Base-by-base conservation (phyloP, 2,888 invertebrate genomes). In the Lacanobia wlatinum region DNA sequence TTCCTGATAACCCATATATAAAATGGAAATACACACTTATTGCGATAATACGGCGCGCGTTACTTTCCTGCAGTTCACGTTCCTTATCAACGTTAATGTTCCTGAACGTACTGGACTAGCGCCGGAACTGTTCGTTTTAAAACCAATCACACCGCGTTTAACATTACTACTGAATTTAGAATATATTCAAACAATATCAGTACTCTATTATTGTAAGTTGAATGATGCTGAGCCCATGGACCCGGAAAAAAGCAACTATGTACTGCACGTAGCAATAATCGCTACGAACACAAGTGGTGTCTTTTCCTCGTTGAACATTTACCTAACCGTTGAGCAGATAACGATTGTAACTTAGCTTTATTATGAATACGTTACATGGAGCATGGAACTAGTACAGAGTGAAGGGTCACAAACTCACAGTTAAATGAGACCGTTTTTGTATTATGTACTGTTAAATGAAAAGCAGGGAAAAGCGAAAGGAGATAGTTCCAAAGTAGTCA, bases 1-100 rank as follows among this genome's bases (percentile, higher is more conserved):
- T 95, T 93, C 92, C 93, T 90, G 96, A 96, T 96, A 96, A 95
- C 96, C 96, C 92, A 95, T 95, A 93, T 94, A 92, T 91, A 92
- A 92, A 94, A 92, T 92, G 92, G 91, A 92, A 92, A 91, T 91
- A 91, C 89, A 91, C 89, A 89, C 89, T 88, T 89, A 91, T 89
- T 90, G 93, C 94, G 94, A 95, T 95, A 94, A 91, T 90, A 89
- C 88, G 87, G 85, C 18, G 89, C 85, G 89, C 89, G 90, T 88
- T 91, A 89, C 92, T 93, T 95, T 94, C 91, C 93, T 92, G 92
- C 90, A 89, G 90, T 87, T 82, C 84, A 87, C 79, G 78, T 84
- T 87, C 83, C 90, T 91, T 91, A 91, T 91, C 91, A 87, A 87
- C 84, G 76, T 76, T 83, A 84, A 82, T 86, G 83, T 77, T 82